Base-by-base conservation (phyloP, 2,113 vertebrate species). In the Esox niger region DNA sequence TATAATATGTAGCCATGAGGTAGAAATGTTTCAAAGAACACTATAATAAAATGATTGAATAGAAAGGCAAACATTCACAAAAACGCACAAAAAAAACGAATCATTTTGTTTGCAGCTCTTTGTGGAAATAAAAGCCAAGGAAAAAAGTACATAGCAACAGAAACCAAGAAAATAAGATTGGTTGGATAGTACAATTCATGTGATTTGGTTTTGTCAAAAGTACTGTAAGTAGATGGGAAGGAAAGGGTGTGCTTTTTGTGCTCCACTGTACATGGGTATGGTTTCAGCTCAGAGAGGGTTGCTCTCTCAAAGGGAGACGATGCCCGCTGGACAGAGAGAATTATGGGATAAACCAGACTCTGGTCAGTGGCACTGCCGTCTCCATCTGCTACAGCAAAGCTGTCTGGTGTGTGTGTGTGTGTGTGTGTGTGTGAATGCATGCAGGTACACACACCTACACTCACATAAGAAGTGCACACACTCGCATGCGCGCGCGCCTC, bases 1-100 rank as follows among this genome's bases (percentile, higher is more conserved):
- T 94, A 94, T 92, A 94, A 92, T 94, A 94, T 94, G 93, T 94
- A 95, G 94, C 92, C 93, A 95, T 95, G 95, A 97, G 95, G 95
- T 97, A 97, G 95, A 96, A 95, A 96, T 94, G 94, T 94, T 94
- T 93, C 91, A 94, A 95, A 94, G 91, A 93, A 94, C 88, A 90
- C 87, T 77, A 90, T 90, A 58, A 31, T 70, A 63, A 62, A 69
- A 69, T 25, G 33, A 64, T 31, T 64, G 25, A 29, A 55, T 62
- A 26, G 32, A 54, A 30, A 23, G 43, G 10, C 91, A 89, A 79
- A 82, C 78, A 91, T 86, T 86, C 88, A 92, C 55, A 38, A 66
- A 67, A 17, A 25, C 65, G 65, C 35, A 25, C 65, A 68, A 43
- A 60, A 49, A 60, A 9, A 43, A 68, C 56, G 56, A 35, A 32